Conservation (phyloP, 92 coral and sea anemone species). For the Ricordea florida region DNA sequence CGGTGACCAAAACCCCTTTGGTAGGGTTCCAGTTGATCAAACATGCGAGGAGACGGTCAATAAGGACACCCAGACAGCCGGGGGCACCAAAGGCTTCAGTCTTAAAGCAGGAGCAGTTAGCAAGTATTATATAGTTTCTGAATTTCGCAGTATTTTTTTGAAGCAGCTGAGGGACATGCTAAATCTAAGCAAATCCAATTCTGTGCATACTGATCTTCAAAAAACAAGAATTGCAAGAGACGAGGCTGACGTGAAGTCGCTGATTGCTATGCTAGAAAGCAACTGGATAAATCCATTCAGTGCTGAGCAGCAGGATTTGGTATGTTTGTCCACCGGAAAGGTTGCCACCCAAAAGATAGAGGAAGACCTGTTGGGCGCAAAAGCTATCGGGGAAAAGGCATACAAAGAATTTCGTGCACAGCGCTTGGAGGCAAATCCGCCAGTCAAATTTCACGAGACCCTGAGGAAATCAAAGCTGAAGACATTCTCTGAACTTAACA, state of each 20-base stretch:
- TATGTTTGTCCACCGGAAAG: too few species aligned
- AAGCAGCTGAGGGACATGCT: slow-evolving; percentile 28
- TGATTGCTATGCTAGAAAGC: slow-evolving; percentile 36
- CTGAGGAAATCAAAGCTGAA: too few species aligned
- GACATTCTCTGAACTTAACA: too few species aligned
- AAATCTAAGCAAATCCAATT: background rate
- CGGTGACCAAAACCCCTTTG: slow-evolving; percentile 37
- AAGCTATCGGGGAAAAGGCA: too few species aligned
- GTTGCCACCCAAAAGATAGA: too few species aligned
- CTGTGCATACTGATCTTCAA: slow-evolving; percentile 20
- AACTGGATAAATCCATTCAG: slow-evolving; percentile 57
- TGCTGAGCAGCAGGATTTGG: too few species aligned
- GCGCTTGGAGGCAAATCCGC: too few species aligned
- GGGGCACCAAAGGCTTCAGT: slow-evolving; percentile 36
- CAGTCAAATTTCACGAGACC: too few species aligned
- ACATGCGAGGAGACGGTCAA: slow-evolving; percentile 43
- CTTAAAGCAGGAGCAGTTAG: slow-evolving; percentile 41
- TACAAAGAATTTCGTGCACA: too few species aligned
- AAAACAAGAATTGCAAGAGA: slow-evolving; percentile 43
- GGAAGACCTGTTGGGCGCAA: too few species aligned
- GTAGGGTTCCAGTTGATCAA: slow-evolving; percentile 32
- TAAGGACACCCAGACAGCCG: slow-evolving; percentile 39
- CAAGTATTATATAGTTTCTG: slow-evolving; percentile 26
- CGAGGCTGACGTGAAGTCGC: slow-evolving; percentile 33
- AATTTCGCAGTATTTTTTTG: slow-evolving; percentile 29